A percentile compares a stretch with the other conserved stretches of the same genome.
These are phyloP conservation scores for Caenorhabditis briggsae DNA, from an alignment of 1,140 invertebrate species.

Conservation along the genomic window DNA sequence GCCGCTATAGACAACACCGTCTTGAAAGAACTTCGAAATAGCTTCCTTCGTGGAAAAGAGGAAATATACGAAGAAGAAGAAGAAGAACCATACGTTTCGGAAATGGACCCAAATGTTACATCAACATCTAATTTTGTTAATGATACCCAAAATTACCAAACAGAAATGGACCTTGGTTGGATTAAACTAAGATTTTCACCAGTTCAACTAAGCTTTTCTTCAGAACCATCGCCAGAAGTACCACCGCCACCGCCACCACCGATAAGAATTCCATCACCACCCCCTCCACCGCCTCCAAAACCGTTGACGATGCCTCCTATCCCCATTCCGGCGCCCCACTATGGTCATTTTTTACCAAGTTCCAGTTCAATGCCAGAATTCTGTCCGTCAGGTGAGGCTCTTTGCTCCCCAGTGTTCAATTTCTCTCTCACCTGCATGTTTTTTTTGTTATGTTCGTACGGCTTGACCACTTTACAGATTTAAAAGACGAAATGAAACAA, in stretches of 20 bases:
- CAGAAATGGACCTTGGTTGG: not conserved
- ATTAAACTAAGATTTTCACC: not conserved
- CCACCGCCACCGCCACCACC: not conserved
- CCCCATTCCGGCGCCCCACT: not conserved
- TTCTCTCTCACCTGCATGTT: not conserved
- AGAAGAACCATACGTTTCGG: not conserved
- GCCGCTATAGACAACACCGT: not conserved
- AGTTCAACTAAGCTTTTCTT: not conserved
- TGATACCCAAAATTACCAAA: not conserved
- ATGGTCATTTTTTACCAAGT: not conserved
- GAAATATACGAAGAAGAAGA: not conserved
- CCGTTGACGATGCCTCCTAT: not conserved
- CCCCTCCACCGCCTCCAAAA: constrained; percentile 23
- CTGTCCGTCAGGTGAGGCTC: not conserved
- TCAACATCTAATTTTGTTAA: not conserved
- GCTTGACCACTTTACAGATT: constrained; percentile 10
- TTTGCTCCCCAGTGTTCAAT: too few species aligned
- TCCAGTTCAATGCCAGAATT: constrained; percentile 29
- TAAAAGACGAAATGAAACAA: not conserved
- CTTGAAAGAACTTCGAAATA: not conserved
- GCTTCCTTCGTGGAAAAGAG: not conserved
- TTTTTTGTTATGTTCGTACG: not conserved
- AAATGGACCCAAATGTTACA: not conserved
- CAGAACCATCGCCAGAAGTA: not conserved
- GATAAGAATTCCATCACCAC: not conserved